Conservation (phyloP, 2,797 vertebrate species). For the Garrulus glandarius region DNA sequence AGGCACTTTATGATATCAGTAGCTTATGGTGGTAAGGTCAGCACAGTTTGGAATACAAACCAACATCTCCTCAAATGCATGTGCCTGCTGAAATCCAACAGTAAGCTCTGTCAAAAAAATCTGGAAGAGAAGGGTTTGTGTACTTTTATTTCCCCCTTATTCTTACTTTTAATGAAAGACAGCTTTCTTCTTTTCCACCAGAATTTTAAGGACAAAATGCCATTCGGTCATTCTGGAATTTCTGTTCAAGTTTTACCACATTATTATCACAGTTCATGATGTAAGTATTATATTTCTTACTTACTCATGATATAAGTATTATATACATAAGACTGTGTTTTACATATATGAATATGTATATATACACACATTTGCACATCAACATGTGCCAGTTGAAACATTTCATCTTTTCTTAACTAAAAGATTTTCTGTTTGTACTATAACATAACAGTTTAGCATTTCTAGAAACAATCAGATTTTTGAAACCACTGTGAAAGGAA, state of each 20-base stretch:
- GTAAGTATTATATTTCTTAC: neutral
- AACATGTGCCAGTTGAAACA: neutral
- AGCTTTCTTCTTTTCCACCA: neutral
- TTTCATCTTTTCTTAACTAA: neutral
- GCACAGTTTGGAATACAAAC: neutral
- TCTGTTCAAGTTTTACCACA: accelerated
- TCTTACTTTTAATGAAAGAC: neutral
- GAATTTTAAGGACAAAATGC: neutral
- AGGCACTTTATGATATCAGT: neutral
- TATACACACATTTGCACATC: neutral
- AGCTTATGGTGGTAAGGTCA: neutral
- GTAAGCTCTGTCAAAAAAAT: neutral
- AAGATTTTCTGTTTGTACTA: neutral
- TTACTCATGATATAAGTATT: neutral
- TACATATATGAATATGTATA: neutral
- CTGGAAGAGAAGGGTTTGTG: neutral
- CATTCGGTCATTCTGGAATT: neutral
- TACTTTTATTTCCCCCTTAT: neutral
- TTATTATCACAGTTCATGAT: neutral
- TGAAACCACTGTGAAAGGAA: neutral
- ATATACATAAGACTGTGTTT: neutral
- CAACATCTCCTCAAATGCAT: neutral
- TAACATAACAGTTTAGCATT: neutral
- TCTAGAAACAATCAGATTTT: neutral
- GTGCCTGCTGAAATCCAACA: neutral